These are phyloP conservation scores for Drosophila cracens DNA, from an alignment of 2,888 invertebrate species.

Conservation along the genomic window DNA sequence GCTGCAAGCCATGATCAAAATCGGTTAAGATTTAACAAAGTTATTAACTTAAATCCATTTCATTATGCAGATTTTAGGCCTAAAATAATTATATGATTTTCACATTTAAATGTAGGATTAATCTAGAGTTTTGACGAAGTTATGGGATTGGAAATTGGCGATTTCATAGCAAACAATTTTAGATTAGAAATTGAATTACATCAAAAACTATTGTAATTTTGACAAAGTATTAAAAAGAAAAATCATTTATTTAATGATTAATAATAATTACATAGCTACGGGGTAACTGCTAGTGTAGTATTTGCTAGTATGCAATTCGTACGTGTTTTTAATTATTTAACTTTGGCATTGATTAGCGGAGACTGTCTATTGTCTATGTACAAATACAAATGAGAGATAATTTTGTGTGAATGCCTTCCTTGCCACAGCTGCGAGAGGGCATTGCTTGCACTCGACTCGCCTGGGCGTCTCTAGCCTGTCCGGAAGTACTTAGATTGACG, in stretches of 20 bases:
- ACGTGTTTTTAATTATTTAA: conserved; percentile 12
- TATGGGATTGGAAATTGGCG: background rate
- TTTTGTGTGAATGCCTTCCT: conserved; percentile 8
- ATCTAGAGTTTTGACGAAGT: background rate
- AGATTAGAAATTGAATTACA: background rate
- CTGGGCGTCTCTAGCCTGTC: conserved; percentile 29
- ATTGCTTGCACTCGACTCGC: conserved; percentile 13
- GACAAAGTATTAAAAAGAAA: no score
- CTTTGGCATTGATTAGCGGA: conserved; percentile 24
- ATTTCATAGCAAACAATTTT: background rate
- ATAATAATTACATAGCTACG: background rate
- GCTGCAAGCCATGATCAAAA: no score
- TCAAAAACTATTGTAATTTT: no score
- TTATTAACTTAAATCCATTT: no score
- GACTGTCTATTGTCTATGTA: conserved; percentile 4
- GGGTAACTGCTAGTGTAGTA: background rate
- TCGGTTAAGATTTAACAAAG: no score
- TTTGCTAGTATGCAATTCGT: no score
- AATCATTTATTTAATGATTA: no score
- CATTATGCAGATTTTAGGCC: background rate
- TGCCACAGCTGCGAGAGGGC: background rate
- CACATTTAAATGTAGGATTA: no score
- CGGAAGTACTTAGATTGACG: conserved; percentile 44
- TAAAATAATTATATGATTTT: no score
- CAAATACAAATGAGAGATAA: conserved; percentile 19